A percentile compares a stretch with the other conserved stretches of the same genome.
Evolutionary conservation across 2,797 vertebrate genomes (phyloP).

Genomic region (Chelon auratus): DNA sequence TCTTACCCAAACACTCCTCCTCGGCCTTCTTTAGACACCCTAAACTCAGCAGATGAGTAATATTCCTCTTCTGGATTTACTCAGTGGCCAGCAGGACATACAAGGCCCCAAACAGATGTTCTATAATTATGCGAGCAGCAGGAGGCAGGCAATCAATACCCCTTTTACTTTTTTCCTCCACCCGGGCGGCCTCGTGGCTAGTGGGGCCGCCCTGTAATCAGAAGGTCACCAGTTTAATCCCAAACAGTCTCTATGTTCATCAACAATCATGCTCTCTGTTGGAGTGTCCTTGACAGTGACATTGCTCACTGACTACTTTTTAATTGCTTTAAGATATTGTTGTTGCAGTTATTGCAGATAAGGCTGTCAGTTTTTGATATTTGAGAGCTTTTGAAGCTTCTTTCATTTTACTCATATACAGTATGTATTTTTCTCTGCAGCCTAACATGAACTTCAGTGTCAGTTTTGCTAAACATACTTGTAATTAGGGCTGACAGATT

Average conservation of each 20-base stretch:
- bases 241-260: conserved; percentile 38
- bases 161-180: conserved; percentile 47
- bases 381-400: not conserved
- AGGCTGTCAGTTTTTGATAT: not conserved
- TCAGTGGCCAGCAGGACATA: conserved; percentile 39
- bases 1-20: not conserved
- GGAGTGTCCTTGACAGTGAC: conserved; percentile 57
- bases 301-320: conserved; percentile 49
- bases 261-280: conserved; percentile 20
- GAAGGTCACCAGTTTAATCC: conserved; percentile 67
- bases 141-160: conserved; percentile 66
- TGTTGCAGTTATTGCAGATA: not conserved
- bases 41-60: conserved; percentile 46
- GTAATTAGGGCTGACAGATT: not conserved
- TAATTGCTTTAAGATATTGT: conserved; percentile 18
- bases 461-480: not conserved
- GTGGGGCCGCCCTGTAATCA: conserved; percentile 47
- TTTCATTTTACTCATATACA: too few relatives aligned
- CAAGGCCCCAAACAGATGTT: conserved; percentile 66
- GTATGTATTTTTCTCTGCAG: too few relatives aligned
- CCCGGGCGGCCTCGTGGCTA: conserved; percentile 45
- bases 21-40: conserved; percentile 3
- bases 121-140: conserved; percentile 69
- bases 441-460: not conserved
- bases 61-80: conserved; percentile 53